Evolutionary conservation across 2,113 vertebrate species (phyloP).

Genomic region (Arenaria interpres): DNA sequence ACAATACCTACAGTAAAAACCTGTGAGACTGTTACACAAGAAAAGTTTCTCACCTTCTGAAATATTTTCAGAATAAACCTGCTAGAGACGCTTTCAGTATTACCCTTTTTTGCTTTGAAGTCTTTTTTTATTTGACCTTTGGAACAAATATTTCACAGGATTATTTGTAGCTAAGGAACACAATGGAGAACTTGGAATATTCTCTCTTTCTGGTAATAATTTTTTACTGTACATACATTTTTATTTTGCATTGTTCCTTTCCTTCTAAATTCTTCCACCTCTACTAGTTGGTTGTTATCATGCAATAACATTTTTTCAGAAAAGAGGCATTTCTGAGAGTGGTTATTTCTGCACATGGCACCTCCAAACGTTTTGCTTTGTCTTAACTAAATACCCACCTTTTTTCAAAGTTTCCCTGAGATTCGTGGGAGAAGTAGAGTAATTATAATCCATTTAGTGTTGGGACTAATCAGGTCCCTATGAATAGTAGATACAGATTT

Average conservation of each 20-base stretch:
- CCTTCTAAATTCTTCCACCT: neutral
- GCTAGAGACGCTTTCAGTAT: neutral
- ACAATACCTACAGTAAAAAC: neutral
- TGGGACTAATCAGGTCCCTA: neutral
- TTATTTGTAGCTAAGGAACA: constrained; percentile 45
- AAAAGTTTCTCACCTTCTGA: neutral
- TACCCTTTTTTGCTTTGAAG: neutral
- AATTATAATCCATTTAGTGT: neutral
- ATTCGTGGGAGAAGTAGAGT: neutral
- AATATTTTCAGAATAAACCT: neutral
- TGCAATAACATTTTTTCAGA: neutral
- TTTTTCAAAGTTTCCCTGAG: neutral
- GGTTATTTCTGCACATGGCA: neutral
- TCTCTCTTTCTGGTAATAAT: neutral
- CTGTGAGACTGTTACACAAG: neutral
- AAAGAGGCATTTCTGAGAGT: neutral
- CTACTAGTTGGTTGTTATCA: neutral
- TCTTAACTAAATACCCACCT: neutral
- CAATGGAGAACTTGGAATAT: neutral
- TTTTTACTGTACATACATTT: neutral
- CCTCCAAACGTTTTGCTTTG: neutral
- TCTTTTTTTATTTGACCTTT: constrained; percentile 3
- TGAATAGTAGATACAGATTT: neutral
- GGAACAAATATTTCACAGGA: constrained; percentile 48
- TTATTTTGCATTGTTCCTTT: neutral